phyloP scores from a whole-genome alignment of 2,797 vertebrate genomes.

The Coilia nasus region DNA sequence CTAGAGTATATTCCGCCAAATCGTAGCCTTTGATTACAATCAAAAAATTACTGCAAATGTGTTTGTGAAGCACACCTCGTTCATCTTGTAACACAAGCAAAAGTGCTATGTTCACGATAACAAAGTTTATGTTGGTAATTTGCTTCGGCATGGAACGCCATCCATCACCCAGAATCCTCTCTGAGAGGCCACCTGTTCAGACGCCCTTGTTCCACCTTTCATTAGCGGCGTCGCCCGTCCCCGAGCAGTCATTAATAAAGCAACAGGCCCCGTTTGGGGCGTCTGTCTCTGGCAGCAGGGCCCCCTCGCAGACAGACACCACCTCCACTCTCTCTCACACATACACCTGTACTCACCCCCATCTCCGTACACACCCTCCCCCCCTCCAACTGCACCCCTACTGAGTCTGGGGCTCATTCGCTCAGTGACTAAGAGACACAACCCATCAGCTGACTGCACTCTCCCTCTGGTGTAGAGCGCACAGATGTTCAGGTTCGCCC shows the following conservation, averaged over 20 bases:
- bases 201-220: conserved; percentile 45
- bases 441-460: background rate
- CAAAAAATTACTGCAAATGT: background rate
- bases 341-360: background rate
- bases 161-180: conserved; percentile 56
- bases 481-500: background rate
- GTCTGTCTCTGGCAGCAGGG: conserved; percentile 4
- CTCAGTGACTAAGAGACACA: background rate
- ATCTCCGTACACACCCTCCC: background rate
- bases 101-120: background rate
- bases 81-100: background rate
- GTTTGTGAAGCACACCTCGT: background rate
- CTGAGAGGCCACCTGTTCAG: conserved; percentile 59
- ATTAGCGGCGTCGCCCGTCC: conserved; percentile 39
- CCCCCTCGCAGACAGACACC: background rate
- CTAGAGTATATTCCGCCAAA: background rate
- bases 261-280: conserved; percentile 22
- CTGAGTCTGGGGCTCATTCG: background rate
- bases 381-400: background rate
- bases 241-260: conserved; percentile 44
- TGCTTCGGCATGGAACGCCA: conserved; percentile 42
- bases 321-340: background rate
- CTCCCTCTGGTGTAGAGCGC: background rate
- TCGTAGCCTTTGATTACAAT: background rate
- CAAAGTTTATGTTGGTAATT: conserved; percentile 35